Evolutionary conservation across 2,888 invertebrate species (phyloP).

Genomic region (Ecdyonurus torrentis): DNA sequence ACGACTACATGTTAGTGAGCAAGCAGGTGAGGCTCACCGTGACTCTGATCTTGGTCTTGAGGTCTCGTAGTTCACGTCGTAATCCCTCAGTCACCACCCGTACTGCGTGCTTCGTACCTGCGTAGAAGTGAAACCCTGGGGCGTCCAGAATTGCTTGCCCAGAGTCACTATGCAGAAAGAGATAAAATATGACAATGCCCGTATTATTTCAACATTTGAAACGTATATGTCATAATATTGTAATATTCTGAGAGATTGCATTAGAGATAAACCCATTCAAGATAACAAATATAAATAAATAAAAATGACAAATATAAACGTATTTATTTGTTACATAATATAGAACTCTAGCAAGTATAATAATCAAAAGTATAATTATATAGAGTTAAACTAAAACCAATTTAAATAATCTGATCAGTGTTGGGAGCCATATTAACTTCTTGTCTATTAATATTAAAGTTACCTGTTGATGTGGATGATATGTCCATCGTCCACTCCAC

Average conservation of each 20-base stretch:
- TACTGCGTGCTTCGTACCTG: background rate
- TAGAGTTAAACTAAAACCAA: too few species aligned
- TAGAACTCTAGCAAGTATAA: too few species aligned
- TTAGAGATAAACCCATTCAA: too few species aligned
- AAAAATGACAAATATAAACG: too few species aligned
- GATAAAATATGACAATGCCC: background rate
- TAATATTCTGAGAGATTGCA: too few species aligned
- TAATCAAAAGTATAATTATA: too few species aligned
- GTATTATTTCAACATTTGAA: background rate
- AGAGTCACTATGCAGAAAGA: background rate
- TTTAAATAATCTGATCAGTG: too few species aligned
- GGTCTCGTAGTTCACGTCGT: background rate
- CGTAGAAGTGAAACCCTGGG: background rate
- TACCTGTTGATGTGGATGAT: slow-evolving; percentile 8
- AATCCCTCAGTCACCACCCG: background rate
- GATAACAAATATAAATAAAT: too few species aligned
- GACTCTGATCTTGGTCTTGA: background rate
- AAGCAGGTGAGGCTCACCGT: background rate
- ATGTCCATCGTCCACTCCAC: slow-evolving; percentile 6
- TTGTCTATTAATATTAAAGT: background rate
- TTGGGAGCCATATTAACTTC: too few species aligned
- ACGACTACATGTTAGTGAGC: too few species aligned
- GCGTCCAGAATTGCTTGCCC: background rate
- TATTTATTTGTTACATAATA: too few species aligned
- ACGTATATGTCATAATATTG: too few species aligned